Evolutionary conservation across 2,113 vertebrate genomes (phyloP), one percentile per base, ranked within the genome.

Genomic region (Gopherus evgoodei): DNA sequence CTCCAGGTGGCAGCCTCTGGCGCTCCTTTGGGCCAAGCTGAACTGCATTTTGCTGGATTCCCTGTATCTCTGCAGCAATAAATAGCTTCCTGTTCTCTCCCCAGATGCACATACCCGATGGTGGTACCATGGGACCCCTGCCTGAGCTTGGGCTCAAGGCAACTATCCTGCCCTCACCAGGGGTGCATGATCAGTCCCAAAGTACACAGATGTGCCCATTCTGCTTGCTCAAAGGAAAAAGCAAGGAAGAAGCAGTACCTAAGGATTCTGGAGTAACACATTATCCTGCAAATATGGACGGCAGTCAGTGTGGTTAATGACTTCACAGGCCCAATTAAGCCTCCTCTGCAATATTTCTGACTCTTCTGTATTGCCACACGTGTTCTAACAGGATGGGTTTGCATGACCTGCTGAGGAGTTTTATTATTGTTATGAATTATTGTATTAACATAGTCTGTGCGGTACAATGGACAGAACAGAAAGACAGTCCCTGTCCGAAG

Each of bases 11-110:
- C n/a, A 87, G 27, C 29, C 27, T 29, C 57, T 62, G 57, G 11
- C 6, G 14, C 57, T 62, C 57, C 90, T 9, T 65, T 0, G 6
- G 80, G 59, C 44, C 90, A 94, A 96, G 89, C 78, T 72, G 85
- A 93, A 96, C 90, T 89, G 90, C 50, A 92, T 81, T 56, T 95
- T 94, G 96, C 90, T 78, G 91, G 89, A 86, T 84, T 83, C 89
- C 3, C 11, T 0, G 0, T 19, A 81, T 9, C 42, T 38, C 81
- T 76, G 85, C 59, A 47, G 49, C 84, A 86, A 27, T 0, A 1
- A 75, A 2, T 8, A 81, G 19, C 85, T 89, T 92, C 85, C 91
- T 90, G 85, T 9, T 95, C 93, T 62, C 91, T 86, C 54, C 83
- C 4, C 72, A 90, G 56, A 88, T 78, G 72, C 53, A 90, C 27